These are phyloP conservation scores for Amphipoea oculea DNA, from an alignment of 2,888 invertebrate species.

Conservation along the genomic window DNA sequence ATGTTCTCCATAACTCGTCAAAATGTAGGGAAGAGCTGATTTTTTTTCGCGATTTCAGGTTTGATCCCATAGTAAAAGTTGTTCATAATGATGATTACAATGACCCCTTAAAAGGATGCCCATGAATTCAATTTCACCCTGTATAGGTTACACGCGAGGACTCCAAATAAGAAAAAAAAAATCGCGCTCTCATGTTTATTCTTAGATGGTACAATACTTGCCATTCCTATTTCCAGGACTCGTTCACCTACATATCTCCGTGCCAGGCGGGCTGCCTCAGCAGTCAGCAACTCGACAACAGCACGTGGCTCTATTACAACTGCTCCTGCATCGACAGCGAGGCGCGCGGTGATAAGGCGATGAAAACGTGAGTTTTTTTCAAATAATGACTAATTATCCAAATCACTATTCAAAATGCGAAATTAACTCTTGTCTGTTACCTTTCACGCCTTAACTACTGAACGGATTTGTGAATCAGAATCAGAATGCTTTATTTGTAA, in stretches of 20 bases:
- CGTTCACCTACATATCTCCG: slow-evolving; percentile 96
- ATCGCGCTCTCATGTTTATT: not conserved
- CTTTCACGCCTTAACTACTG: not conserved
- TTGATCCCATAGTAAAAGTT: too few species aligned
- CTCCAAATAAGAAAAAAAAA: too few species aligned
- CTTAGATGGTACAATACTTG: not conserved
- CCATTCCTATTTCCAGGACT: slow-evolving; percentile 86
- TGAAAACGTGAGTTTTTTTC: slow-evolving; percentile 73
- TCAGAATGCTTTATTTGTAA: too few species aligned
- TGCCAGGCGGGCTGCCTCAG: slow-evolving; percentile 96
- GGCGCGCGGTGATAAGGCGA: slow-evolving; percentile 70
- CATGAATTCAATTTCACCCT: too few species aligned
- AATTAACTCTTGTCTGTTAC: not conserved
- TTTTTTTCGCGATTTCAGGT: too few species aligned
- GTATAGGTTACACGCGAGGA: too few species aligned
- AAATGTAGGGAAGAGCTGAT: too few species aligned
- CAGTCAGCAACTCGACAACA: slow-evolving; percentile 84
- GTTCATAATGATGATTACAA: too few species aligned
- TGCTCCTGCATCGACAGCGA: slow-evolving; percentile 81
- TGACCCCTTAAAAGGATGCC: too few species aligned
- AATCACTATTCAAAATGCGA: not conserved
- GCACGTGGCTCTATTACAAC: slow-evolving; percentile 85
- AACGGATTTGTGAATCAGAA: too few species aligned
- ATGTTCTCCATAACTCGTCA: too few species aligned
- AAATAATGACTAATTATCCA: not conserved